These are phyloP conservation scores for Exaiptasia diaphana DNA, from an alignment of 64 coral and sea anemone species.

Conservation along the genomic window DNA sequence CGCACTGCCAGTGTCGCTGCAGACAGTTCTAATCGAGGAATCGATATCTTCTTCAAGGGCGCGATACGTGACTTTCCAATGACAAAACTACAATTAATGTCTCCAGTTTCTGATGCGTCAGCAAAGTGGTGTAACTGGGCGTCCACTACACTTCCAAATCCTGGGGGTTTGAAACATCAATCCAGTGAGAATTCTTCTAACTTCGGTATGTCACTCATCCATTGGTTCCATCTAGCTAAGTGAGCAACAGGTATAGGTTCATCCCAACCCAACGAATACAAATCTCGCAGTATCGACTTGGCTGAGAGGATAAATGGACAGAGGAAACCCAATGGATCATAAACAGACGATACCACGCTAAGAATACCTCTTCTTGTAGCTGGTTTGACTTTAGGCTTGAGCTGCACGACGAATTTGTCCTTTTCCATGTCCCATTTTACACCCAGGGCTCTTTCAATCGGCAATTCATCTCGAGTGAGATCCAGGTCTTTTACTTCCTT, in stretches of 20 bases:
- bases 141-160: background rate
- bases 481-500: background rate
- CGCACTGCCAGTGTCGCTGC: background rate
- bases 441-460: constrained; percentile 22
- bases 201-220: background rate
- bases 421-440: constrained; percentile 2
- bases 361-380: constrained; percentile 10
- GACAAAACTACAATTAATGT: background rate
- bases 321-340: constrained; percentile 25
- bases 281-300: background rate
- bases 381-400: background rate
- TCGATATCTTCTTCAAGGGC: constrained; percentile 3
- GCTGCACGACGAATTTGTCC: background rate
- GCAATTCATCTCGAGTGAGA: background rate
- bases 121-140: constrained; percentile 24
- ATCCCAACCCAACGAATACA: background rate
- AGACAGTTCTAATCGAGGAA: constrained; percentile 20
- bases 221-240: background rate
- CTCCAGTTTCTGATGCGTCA: constrained; percentile 1
- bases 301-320: constrained; percentile 4
- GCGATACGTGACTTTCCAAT: constrained; percentile 27
- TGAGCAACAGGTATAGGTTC: background rate
- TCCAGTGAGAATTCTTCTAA: background rate
- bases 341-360: background rate
- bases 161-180: constrained; percentile 5